A percentile compares a stretch with the other conserved stretches of the same genome.
phyloP scores from a whole-genome alignment of 1,140 invertebrate genomes.

The Dryas iulia region DNA sequence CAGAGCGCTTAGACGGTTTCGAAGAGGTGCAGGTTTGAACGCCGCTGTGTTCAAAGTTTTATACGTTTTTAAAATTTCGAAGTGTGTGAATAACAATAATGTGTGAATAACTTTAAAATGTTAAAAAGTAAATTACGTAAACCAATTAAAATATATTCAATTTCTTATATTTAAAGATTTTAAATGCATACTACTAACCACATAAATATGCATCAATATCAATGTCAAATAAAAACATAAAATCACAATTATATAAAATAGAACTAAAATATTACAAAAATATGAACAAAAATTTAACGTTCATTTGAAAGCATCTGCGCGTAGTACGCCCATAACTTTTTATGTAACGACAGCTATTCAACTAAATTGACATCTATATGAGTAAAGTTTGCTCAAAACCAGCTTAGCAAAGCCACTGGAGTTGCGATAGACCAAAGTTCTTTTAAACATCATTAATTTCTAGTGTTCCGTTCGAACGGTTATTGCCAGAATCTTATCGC shows the following conservation, averaged over 20 bases:
- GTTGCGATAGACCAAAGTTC: constrained; percentile 47
- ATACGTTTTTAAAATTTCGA: too few relatives aligned
- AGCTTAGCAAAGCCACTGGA: constrained; percentile 43
- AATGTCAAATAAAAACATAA: not conserved
- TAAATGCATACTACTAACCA: too few relatives aligned
- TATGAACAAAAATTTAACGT: constrained; percentile 13
- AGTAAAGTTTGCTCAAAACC: constrained; percentile 45
- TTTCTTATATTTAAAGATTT: too few relatives aligned
- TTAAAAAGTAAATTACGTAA: too few relatives aligned
- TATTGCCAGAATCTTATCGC: constrained; percentile 24
- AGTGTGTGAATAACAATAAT: too few relatives aligned
- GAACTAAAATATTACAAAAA: not conserved
- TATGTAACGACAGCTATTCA: constrained; percentile 60
- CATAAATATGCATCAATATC: too few relatives aligned
- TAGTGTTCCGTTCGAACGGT: constrained; percentile 40
- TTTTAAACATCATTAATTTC: constrained; percentile 45
- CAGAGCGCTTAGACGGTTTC: too few relatives aligned
- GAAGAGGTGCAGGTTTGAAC: too few relatives aligned
- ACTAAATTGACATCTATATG: constrained; percentile 71
- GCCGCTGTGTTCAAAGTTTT: too few relatives aligned
- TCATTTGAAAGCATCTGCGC: constrained; percentile 34
- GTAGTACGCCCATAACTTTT: constrained; percentile 52
- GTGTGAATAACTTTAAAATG: too few relatives aligned
- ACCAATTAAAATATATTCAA: too few relatives aligned
- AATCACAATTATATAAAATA: not conserved